Evolutionary conservation across 1,140 invertebrate species (phyloP), one percentile per base, ranked within the genome.

Genomic region (Drosophila virilis): DNA sequence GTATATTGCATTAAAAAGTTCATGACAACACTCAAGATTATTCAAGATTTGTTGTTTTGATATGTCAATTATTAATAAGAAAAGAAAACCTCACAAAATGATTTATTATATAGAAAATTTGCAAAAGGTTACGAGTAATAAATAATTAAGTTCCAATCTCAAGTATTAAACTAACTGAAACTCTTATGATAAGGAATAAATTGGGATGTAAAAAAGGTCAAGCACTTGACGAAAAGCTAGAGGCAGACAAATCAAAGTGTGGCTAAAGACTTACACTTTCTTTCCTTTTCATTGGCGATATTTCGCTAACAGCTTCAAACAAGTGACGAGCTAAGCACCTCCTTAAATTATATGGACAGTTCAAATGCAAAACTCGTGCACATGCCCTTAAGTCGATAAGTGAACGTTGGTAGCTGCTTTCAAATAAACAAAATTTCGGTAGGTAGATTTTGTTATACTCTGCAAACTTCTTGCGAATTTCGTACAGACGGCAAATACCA

Each of bases 311-410:
- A 13, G 12, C 38, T 22, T 7, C 10, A 28, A 28, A 32, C 12
- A 57, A 22, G 32, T 57, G 54, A 61, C 37, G 42, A 17, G 17
- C 40, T 43, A 6, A 62, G 42, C 51, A 22, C 51, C 46, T 43
- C 22, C 38, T 37, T 8, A 74, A 67, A 74, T 68, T 57, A 67
- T 50, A 55, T 59, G 32, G 48, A 45, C 40, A 60, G n/a, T 8
- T 46, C 7, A 58, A 59, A 54, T 61, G 57, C 28, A 38, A 37
- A 69, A 57, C 55, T 68, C 71, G 65, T 74, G 71, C 57, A 55
- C 28, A 42, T 69, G 50, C 50, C 37, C 59, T 32, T n/a, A 40
- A 68, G 42, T 55, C 17, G 7, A 48, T 43, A 42, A 65, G 45
- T 55, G 45, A 69, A 61, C 50, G 45, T 66, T 66, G 15, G n/a